A percentile compares a stretch with the other conserved stretches of the same genome.
phyloP scores from a whole-genome alignment of 1,140 invertebrate species.

The Oscheius sp. region DNA sequence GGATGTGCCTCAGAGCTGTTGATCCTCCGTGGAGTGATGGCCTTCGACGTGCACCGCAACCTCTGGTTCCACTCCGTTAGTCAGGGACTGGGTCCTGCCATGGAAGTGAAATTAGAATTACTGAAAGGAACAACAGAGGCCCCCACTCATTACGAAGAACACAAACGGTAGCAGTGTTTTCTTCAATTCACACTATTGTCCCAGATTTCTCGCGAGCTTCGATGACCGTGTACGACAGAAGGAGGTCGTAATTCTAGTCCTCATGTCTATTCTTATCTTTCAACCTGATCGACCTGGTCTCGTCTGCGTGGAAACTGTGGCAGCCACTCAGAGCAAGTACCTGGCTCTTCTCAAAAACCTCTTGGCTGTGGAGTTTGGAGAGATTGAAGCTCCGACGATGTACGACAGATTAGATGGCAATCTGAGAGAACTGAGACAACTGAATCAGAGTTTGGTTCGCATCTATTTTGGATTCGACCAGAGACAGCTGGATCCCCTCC shows the following conservation, averaged over 20 bases:
- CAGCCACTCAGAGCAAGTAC: not conserved
- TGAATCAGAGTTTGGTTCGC: slow-evolving; percentile 1
- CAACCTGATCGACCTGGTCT: not conserved
- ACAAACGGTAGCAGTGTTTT: slow-evolving; percentile 4
- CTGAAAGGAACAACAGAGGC: slow-evolving; percentile 66
- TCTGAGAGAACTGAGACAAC: not conserved
- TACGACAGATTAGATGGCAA: not conserved
- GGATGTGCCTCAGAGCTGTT: slow-evolving; percentile 86
- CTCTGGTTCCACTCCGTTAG: slow-evolving; percentile 72
- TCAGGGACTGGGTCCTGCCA: slow-evolving; percentile 33
- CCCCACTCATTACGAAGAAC: not conserved
- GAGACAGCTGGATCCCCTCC: not conserved
- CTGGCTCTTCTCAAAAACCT: not conserved
- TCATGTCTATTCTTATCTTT: not conserved
- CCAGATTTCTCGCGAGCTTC: not conserved
- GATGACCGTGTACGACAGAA: not conserved
- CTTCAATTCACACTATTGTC: not conserved
- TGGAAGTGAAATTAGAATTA: slow-evolving; percentile 74
- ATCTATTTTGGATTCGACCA: not conserved
- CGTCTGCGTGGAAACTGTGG: not conserved
- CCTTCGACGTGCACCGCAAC: slow-evolving; percentile 78
- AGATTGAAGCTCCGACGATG: not conserved
- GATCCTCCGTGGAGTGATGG: slow-evolving; percentile 81
- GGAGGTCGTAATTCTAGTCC: not conserved
- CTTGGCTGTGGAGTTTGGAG: not conserved